Base-by-base conservation (phyloP, 2,888 invertebrate species). In the Leptinotarsa haldemani region DNA sequence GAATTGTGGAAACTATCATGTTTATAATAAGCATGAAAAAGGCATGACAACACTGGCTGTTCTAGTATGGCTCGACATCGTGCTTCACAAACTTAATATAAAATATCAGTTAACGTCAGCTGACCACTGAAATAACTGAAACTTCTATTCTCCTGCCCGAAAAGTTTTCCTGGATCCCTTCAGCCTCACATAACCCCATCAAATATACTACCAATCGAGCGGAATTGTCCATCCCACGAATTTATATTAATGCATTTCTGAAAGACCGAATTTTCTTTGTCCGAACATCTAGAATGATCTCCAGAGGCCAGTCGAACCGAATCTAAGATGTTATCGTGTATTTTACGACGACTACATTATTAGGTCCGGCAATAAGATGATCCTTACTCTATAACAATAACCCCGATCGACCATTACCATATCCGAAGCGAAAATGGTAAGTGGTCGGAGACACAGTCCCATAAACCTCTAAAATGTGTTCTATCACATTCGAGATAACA, bases 391-490 rank as follows among this genome's bases (percentile, higher is more conserved):
- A 82, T 82, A 81, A 80, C 81, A 81, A 76, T 81, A 82, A 80
- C 80, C 80, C 79, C 82, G 81, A 83, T 80, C 80, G 81, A 79
- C 82, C 81, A 83, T 83, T 82, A 83, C 83, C 83, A 83, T 83
- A 83, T 83, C 83, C 83, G 83, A 83, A 82, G 81, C 83, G 83
- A 82, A 83, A 84, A 84, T 83, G 82, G 84, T 83, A 83, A 83
- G 82, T 81, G 83, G 83, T 82, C 83, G 82, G 81, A 81, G 79
- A 80, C 80, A 77, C 78, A 80, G 78, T 73, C 75, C 75, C 82
- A 84, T 85, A 85, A 86, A 85, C 83, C 84, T 82, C 83, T 81
- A 80, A 85, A 85, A 85, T 85, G 84, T 82, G 83, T 83, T 84
- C 83, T 82, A 81, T 83, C 82, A 78, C 78, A 80, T 78, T 77